These are phyloP conservation scores for Ophioderma brevispina DNA, from an alignment of 35 echinoderm and acorn worm species.

Conservation along the genomic window DNA sequence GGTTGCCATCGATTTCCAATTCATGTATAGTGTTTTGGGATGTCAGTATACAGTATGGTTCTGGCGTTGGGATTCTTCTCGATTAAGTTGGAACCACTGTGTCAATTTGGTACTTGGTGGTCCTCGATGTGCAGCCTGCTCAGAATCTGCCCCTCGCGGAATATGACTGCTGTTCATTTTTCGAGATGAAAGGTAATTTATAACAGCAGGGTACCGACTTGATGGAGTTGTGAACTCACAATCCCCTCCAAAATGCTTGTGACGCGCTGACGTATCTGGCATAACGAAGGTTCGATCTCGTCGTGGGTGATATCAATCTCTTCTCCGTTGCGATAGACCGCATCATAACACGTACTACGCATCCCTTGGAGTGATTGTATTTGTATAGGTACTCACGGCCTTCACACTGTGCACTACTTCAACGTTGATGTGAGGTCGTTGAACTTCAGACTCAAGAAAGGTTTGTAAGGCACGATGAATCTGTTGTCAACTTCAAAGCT, in stretches of 20 bases:
- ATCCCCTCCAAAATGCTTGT: conserved; percentile 4
- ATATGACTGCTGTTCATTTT: conserved; percentile 13
- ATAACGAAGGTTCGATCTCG: conserved; percentile 21
- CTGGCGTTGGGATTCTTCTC: background rate
- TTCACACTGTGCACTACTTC: conserved; percentile 23
- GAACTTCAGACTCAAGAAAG: conserved; percentile 24
- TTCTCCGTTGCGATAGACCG: conserved; percentile 8
- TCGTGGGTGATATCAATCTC: background rate
- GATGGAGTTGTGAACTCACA: background rate
- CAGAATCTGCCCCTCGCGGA: background rate
- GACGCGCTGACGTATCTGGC: conserved; percentile 21
- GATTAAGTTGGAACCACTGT: background rate
- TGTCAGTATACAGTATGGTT: background rate
- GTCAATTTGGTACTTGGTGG: conserved; percentile 8
- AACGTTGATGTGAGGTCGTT: conserved; percentile 49
- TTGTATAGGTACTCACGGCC: conserved; percentile 41
- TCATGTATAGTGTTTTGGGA: conserved; percentile 1
- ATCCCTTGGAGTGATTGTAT: conserved; percentile 26
- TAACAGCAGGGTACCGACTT: conserved; percentile 14
- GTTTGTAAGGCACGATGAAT: conserved; percentile 43
- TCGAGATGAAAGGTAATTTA: conserved; percentile 2
- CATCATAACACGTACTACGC: conserved; percentile 12
- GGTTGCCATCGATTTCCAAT: too few relatives aligned
- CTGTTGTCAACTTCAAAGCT: conserved; percentile 8
- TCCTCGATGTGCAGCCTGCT: background rate